phyloP scores from a whole-genome alignment of 1,140 invertebrate species.

The Pantala flavescens region DNA sequence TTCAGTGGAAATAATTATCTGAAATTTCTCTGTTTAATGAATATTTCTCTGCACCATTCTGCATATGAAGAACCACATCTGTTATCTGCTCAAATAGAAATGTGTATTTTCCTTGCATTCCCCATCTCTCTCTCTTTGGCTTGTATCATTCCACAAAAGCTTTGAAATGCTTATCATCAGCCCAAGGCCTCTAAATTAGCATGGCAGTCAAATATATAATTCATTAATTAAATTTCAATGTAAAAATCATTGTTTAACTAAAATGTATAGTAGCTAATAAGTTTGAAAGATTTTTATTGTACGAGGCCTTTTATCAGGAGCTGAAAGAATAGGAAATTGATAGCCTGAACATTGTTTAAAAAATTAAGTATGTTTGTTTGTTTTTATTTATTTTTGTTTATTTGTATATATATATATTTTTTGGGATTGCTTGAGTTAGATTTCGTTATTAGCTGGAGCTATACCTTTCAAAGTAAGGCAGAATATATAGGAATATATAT shows the following conservation, averaged over 20 bases:
- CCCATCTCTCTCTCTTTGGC: constrained; percentile 2
- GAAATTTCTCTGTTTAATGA: background rate
- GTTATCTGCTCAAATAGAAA: background rate
- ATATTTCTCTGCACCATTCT: background rate
- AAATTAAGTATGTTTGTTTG: constrained; percentile 10
- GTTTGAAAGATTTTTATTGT: background rate
- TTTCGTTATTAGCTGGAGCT: background rate
- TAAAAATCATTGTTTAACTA: background rate
- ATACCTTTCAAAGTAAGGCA: background rate
- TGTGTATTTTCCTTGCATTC: background rate
- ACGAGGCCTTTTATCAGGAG: background rate
- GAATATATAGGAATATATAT: background rate
- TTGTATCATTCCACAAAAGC: constrained; percentile 6
- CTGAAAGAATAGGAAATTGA: background rate
- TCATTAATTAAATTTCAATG: background rate
- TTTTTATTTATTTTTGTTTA: constrained; percentile 6
- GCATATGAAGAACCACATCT: background rate
- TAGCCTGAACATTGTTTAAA: background rate
- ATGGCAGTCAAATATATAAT: background rate
- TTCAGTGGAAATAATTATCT: background rate
- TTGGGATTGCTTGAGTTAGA: constrained; percentile 9
- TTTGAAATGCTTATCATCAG: constrained; percentile 7
- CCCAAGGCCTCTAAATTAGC: background rate
- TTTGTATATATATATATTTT: constrained; percentile 2
- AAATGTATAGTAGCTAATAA: background rate